These are phyloP conservation scores for Aradophagus sp. DNA, from an alignment of 1,140 invertebrate species.

Conservation along the genomic window DNA sequence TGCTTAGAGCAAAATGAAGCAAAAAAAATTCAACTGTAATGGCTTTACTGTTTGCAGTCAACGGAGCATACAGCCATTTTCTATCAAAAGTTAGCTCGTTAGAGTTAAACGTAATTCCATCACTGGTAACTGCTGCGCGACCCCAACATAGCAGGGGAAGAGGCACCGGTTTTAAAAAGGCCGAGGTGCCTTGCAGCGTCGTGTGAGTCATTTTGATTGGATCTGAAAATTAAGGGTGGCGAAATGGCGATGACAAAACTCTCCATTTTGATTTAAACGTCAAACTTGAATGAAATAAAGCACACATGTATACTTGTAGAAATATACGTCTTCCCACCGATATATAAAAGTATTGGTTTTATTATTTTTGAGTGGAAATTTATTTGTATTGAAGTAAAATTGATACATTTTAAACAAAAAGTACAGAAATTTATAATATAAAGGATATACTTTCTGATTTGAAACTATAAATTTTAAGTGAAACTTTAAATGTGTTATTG, in stretches of 20 bases:
- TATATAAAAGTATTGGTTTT: no score
- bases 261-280: no score
- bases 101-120: conserved; percentile 73
- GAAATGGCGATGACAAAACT: conserved; percentile 65
- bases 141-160: conserved; percentile 49
- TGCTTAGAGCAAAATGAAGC: conserved; percentile 27
- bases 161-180: conserved; percentile 38
- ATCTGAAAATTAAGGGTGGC: conserved; percentile 68
- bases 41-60: conserved; percentile 71
- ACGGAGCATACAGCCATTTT: conserved; percentile 74
- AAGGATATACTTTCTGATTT: no score
- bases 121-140: conserved; percentile 67
- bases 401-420: no score
- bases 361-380: no score
- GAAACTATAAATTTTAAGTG: no score
- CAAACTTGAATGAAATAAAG: no score
- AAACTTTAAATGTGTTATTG: no score
- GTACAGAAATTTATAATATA: no score
- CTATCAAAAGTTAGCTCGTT: conserved; percentile 74
- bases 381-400: no score
- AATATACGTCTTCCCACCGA: no score
- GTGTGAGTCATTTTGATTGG: conserved; percentile 74
- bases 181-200: conserved; percentile 55
- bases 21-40: conserved; percentile 64
- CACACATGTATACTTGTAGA: no score